Percentiles rank a stretch among this genome's conserved stretches.
These are phyloP conservation scores for Eidolon dupreanum DNA, from an alignment of 2,797 vertebrate species.

Conservation along the genomic window DNA sequence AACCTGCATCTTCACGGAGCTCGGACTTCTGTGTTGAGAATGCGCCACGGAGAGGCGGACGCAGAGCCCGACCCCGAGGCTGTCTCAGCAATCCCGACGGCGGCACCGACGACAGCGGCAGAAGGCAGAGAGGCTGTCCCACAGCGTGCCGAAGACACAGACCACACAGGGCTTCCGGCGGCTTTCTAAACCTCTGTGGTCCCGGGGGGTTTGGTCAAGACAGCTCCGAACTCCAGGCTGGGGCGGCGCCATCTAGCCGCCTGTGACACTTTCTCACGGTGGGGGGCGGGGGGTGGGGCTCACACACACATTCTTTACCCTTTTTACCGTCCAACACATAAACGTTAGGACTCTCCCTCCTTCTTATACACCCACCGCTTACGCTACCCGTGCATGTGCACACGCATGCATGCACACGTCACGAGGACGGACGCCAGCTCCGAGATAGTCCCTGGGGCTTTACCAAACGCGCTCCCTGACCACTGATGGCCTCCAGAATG, in stretches of 20 bases:
- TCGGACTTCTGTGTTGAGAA: background rate
- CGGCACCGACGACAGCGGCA: too few relatives aligned
- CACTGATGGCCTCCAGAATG: background rate
- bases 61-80: background rate
- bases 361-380: background rate
- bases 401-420: background rate
- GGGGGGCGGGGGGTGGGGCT: background rate
- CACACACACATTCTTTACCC: background rate
- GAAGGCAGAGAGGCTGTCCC: too few relatives aligned
- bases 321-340: background rate
- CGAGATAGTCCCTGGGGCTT: background rate
- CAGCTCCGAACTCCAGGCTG: too few relatives aligned
- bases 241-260: background rate
- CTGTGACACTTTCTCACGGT: background rate
- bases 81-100: too few relatives aligned
- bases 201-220: too few relatives aligned
- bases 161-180: too few relatives aligned
- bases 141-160: too few relatives aligned
- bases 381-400: too few relatives aligned
- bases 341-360: background rate
- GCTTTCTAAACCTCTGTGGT: too few relatives aligned
- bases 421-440: background rate
- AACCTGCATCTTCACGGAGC: background rate
- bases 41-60: background rate
- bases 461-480: background rate